A percentile compares a stretch with the other conserved stretches of the same genome.
Evolutionary conservation across 1,140 invertebrate species (phyloP).

Genomic region (Mizuhopecten yessoensis): DNA sequence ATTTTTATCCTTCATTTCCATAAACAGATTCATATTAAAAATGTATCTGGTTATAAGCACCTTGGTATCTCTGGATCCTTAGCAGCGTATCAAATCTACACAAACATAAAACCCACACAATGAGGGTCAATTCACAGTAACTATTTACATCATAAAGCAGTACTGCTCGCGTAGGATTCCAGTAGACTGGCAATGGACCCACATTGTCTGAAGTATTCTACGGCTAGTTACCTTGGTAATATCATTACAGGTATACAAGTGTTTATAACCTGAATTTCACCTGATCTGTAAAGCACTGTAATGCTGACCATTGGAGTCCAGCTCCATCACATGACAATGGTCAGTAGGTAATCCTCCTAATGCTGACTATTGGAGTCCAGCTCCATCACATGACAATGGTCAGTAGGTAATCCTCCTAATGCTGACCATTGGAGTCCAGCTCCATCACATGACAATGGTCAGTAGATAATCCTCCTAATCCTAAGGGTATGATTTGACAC

Average conservation of each 20-base stretch:
- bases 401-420: neutral
- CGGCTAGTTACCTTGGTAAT: too few species aligned
- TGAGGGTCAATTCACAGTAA: neutral
- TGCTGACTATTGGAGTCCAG: neutral
- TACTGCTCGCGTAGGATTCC: neutral
- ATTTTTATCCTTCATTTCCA: neutral
- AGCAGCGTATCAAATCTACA: too few species aligned
- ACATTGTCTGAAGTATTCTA: too few species aligned
- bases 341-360: neutral
- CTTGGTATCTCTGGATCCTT: neutral
- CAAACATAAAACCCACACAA: neutral
- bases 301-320: neutral
- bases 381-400: neutral
- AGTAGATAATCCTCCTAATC: neutral
- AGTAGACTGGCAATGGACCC: too few species aligned
- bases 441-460: neutral
- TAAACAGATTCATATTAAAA: neutral
- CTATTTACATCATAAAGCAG: too few species aligned
- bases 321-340: neutral
- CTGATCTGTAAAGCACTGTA: too few species aligned
- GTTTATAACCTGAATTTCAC: too few species aligned
- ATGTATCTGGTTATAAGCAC: neutral
- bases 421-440: neutral
- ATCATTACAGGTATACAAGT: too few species aligned
- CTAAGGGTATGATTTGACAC: too few species aligned